Percentiles rank a stretch among this genome's conserved stretches.
phyloP scores from a whole-genome alignment of 2,113 vertebrate genomes.

The Aegotheles bennettii region DNA sequence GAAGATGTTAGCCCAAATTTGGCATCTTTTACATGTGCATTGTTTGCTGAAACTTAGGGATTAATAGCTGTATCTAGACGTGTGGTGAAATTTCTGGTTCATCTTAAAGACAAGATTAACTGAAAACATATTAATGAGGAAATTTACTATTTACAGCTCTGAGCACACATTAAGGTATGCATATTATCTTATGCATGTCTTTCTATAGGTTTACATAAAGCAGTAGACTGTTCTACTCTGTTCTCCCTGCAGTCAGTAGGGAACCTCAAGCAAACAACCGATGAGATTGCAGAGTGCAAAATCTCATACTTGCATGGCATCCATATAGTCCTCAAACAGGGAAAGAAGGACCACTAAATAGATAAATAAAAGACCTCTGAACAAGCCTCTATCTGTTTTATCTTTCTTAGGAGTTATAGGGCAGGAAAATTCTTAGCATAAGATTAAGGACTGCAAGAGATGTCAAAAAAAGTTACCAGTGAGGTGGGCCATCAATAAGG shows the following conservation, averaged over 20 bases:
- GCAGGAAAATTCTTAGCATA: not conserved
- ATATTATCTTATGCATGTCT: not conserved
- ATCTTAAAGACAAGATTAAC: not conserved
- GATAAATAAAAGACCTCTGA: not conserved
- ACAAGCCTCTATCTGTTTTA: not conserved
- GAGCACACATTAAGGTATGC: not conserved
- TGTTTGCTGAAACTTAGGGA: not conserved
- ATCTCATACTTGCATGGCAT: fast-evolving
- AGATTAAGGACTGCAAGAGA: not conserved
- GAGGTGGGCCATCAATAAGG: not conserved
- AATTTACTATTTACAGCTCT: not conserved
- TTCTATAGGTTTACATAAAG: not conserved
- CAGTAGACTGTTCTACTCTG: not conserved
- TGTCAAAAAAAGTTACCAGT: not conserved
- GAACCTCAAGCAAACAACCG: fast-evolving
- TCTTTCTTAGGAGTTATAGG: not conserved
- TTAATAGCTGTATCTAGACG: not conserved
- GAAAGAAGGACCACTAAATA: not conserved
- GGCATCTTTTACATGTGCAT: fast-evolving
- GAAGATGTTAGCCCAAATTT: not conserved
- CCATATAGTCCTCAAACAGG: not conserved
- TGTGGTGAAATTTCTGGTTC: not conserved
- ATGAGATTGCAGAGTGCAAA: not conserved
- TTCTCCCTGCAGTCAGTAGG: not conserved
- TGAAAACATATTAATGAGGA: not conserved